These are phyloP conservation scores for Aphodius sticticus DNA, from an alignment of 2,888 invertebrate genomes.

Conservation along the genomic window DNA sequence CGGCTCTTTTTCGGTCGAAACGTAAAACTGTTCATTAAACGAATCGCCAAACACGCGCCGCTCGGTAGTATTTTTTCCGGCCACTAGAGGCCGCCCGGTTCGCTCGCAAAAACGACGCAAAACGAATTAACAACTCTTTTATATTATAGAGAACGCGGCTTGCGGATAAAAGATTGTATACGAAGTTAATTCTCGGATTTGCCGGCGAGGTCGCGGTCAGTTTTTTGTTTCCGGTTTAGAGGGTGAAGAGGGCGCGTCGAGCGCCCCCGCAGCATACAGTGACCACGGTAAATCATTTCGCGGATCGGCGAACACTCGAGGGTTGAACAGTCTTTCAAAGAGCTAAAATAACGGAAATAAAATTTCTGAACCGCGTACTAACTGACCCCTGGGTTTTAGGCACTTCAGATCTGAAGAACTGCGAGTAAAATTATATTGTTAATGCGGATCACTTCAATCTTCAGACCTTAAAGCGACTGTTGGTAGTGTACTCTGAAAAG, in stretches of 20 bases:
- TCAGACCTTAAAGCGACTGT: too few species aligned
- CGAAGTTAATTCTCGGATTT: conserved; percentile 43
- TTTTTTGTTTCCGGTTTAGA: conserved; percentile 45
- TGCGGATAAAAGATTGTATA: conserved; percentile 45
- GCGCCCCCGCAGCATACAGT: conserved; percentile 17
- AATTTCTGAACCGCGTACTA: background rate
- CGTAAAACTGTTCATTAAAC: conserved; percentile 36
- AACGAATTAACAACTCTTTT: conserved; percentile 39
- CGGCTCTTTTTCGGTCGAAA: conserved; percentile 29
- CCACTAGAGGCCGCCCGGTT: conserved; percentile 25
- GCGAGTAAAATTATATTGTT: background rate
- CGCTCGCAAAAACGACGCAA: conserved; percentile 15
- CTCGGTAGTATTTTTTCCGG: background rate
- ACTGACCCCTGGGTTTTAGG: background rate
- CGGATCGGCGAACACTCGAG: background rate
- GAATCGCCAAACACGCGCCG: conserved; percentile 21
- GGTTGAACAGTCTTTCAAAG: background rate
- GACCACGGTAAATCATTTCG: background rate
- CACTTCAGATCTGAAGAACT: background rate
- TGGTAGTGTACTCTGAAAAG: too few species aligned
- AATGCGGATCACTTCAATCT: background rate
- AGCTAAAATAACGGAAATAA: background rate
- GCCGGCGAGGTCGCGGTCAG: conserved; percentile 27
- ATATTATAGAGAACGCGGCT: conserved; percentile 23
- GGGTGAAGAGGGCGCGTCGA: conserved; percentile 6